Base-by-base conservation (phyloP, 2,888 invertebrate genomes). In the Melanchra persicariae region DNA sequence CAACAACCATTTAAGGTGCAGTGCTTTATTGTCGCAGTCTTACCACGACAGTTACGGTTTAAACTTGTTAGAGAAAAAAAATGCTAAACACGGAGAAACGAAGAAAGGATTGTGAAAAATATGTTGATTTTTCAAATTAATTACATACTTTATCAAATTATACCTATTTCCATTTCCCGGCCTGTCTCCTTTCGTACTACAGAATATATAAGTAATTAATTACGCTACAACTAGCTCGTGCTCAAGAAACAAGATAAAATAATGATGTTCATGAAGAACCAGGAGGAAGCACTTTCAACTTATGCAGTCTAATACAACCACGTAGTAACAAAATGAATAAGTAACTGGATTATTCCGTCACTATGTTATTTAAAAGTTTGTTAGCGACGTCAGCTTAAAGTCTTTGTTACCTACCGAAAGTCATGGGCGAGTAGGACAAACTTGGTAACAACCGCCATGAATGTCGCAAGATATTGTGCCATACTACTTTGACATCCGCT, bases 321-420 rank as follows among this genome's bases (percentile, higher is more conserved):
- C 55, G 60, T 49, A 37, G 30, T 69, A 68, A 68, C 19, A 43
- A 74, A 61, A 80, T 67, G 24, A 54, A 64, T 67, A 52, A 69
- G 54, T 73, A 62, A 62, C 61, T 51, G 61, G 49, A 54, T 72
- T 72, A 81, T 77, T 59, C 37, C 22, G 19, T 67, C 52, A 58
- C 60, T 54, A 64, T 47, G 43, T 63, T 74, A 69, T 73, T 64
- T 61, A 79, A 69, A 82, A 81, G 75, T 81, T 82, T 70, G 57
- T 52, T 30, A 37, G 45, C 26, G 51, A 22, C 24, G 65, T 58
- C 58, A 62, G 67, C 59, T 52, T 52, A 24, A 65, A 40, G 69
- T 74, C 79, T 82, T 64, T 55, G 74, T 61, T 66, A 26, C 37
- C 30, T 68, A 26, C 43, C 37, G 34, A 72, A 68, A 81, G 54